Evolutionary conservation across 2,888 invertebrate genomes (phyloP).

Genomic region (Troilus luridus): DNA sequence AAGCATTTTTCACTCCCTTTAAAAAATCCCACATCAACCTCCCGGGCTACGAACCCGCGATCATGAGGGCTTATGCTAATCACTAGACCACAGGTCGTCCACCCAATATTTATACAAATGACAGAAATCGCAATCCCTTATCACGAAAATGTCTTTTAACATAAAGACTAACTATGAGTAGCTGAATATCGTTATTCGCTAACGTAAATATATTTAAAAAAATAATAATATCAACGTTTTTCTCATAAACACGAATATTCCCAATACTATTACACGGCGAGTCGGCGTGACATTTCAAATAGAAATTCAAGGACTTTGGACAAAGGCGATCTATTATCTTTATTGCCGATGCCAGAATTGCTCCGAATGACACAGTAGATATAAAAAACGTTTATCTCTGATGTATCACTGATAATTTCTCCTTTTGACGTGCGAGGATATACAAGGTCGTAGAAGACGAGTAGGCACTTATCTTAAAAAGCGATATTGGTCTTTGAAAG

Average conservation of each 20-base stretch:
- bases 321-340: not conserved
- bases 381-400: not conserved
- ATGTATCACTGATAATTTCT: conserved; percentile 5
- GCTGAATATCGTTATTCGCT: no score
- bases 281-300: conserved; percentile 1
- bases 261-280: not conserved
- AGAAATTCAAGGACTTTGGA: not conserved
- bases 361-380: not conserved
- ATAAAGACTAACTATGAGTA: no score
- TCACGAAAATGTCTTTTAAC: no score
- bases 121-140: no score
- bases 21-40: no score
- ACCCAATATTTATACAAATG: no score
- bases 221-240: no score
- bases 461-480: not conserved
- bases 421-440: not conserved
- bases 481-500: not conserved
- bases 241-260: not conserved
- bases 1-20: no score
- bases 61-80: no score
- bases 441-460: not conserved
- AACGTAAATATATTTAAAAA: no score
- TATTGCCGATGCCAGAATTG: not conserved
- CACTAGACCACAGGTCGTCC: no score
- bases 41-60: no score